phyloP scores from a whole-genome alignment of 2,113 vertebrate species.

The Corythornis vintsioides region DNA sequence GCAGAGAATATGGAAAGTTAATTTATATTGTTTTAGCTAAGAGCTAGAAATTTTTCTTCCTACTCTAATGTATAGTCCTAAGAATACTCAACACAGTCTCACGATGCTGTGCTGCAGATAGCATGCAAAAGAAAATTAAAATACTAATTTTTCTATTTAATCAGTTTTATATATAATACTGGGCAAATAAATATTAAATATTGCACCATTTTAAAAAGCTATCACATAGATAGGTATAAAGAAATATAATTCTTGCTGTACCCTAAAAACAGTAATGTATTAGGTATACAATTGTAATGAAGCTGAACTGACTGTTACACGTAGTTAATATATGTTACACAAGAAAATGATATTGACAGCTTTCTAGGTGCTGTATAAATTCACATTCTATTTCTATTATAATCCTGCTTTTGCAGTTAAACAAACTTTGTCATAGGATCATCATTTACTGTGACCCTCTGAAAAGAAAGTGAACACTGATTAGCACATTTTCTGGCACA shows the following conservation, averaged over 20 bases:
- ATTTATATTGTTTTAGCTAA: background rate
- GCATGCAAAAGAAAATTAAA: background rate
- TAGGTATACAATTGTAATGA: background rate
- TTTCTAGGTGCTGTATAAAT: background rate
- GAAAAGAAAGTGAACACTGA: slow-evolving; percentile 70
- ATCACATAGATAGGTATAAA: background rate
- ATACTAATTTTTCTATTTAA: background rate
- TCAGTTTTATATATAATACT: background rate
- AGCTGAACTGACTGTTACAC: background rate
- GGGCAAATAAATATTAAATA: background rate
- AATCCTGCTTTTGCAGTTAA: slow-evolving; percentile 56
- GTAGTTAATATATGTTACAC: background rate
- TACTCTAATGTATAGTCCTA: background rate
- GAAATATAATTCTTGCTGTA: background rate
- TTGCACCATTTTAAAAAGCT: background rate
- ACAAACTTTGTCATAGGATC: slow-evolving; percentile 73
- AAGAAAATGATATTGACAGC: background rate
- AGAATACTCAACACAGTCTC: background rate
- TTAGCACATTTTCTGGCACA: slow-evolving; percentile 74
- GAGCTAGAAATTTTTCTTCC: background rate
- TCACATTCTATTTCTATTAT: background rate
- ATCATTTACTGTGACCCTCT: slow-evolving; percentile 53
- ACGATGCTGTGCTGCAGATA: background rate
- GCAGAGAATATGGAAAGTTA: background rate
- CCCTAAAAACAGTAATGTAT: background rate